Base-by-base conservation (phyloP, 2,797 vertebrate genomes). In the Pangasius mekongensis region DNA sequence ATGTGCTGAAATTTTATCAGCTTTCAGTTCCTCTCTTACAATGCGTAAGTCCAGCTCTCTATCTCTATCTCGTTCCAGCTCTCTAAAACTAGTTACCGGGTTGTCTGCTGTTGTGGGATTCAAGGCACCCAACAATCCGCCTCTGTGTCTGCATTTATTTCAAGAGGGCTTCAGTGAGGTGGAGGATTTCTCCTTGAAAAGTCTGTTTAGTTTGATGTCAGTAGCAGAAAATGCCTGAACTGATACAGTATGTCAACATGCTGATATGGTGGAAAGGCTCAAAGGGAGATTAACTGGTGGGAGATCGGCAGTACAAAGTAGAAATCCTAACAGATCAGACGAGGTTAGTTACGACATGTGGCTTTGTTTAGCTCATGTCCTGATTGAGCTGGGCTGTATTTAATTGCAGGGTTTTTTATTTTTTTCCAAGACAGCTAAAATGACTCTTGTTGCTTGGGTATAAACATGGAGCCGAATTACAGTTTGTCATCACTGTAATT, bases 101-200 rank as follows among this genome's bases (percentile, higher is more conserved):
- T 76, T 60, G 62, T 47, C 27, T 47, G 87, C 67, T 78, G 60
- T 54, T 69, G 43, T 39, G 85, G 67, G 80, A 86, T 89, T 83
- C 22, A 18, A 52, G 83, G n/a, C 49, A 58, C 58, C 83, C 47
- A 66, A 36, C 33, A 67, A 43, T 60, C 36, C 39, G n/a, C 74
- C 87, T 85, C 73, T 33, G 14, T 24, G 82, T 80, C 87, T 78
- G 83, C 24, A 3, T 78, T 84, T 84, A 60, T 85, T 69, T 85
- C 33, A 66, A 52, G 71, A 56, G 8, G 71, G 20, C 56, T 62
- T 83, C 36, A 47, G 11, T 58, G 27, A 20, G 60, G 16, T 27
- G 2, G 64, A 33, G 16, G 24, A 67, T 82, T 56, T 78, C 18
- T 81, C 14, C 62, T 74, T 14, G 30, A 49, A 74, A 64, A 62